phyloP scores from a whole-genome alignment of 2,113 vertebrate genomes.

The Micronisus gabar region DNA sequence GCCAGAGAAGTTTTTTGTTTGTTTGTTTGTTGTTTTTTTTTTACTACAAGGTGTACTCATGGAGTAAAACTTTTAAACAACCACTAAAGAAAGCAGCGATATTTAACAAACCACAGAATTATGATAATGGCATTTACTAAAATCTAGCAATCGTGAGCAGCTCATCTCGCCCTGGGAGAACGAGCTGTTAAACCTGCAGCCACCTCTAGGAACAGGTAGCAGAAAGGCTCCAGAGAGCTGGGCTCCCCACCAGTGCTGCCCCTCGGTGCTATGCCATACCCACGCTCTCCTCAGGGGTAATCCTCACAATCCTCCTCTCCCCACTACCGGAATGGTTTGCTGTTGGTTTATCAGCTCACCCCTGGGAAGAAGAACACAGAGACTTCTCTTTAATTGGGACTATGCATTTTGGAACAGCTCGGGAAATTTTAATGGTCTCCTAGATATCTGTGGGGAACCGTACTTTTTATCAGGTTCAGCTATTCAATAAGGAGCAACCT shows the following conservation, averaged over 20 bases:
- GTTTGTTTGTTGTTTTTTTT: not conserved
- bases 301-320: not conserved
- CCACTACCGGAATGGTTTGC: not conserved
- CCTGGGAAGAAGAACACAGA: slow-evolving; percentile 30
- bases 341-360: not conserved
- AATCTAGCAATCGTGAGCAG: not conserved
- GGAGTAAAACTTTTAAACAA: not conserved
- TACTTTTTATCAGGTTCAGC: slow-evolving; percentile 62
- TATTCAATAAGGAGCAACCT: slow-evolving; percentile 51
- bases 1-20: not conserved
- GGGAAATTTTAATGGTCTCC: slow-evolving; percentile 68
- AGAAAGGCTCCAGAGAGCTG: not conserved
- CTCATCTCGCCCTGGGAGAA: not conserved
- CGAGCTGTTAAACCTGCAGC: not conserved
- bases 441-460: slow-evolving; percentile 46
- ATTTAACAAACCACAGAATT: not conserved
- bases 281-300: not conserved
- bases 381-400: slow-evolving; percentile 34
- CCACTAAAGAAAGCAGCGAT: not conserved
- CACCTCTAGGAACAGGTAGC: not conserved
- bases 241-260: not conserved
- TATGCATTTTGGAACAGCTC: slow-evolving; percentile 52
- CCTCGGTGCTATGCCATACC: not conserved
- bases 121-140: not conserved
- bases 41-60: not conserved